These are phyloP conservation scores for Masnerella sp. DNA, from an alignment of 2,888 invertebrate species.

Conservation along the genomic window DNA sequence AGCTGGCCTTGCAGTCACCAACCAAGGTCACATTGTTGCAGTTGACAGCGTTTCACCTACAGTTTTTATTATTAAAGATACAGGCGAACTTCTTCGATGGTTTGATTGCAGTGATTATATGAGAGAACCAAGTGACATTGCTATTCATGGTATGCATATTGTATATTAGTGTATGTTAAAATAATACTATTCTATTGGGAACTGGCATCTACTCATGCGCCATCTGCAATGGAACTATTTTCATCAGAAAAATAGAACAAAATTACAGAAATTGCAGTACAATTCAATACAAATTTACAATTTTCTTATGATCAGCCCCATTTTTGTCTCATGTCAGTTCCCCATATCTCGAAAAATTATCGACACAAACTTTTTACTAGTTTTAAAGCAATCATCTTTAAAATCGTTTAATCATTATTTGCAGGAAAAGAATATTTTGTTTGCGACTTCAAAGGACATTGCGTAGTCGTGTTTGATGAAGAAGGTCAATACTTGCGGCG, in stretches of 20 bases:
- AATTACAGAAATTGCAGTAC: too few species aligned
- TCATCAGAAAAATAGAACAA: too few species aligned
- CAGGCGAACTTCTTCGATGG: slow-evolving; percentile 95
- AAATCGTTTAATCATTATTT: too few species aligned
- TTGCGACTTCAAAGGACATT: slow-evolving; percentile 98
- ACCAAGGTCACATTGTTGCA: slow-evolving; percentile 95
- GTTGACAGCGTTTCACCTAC: slow-evolving; percentile 98
- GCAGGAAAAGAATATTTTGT: slow-evolving; percentile 95
- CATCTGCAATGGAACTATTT: too few species aligned
- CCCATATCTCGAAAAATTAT: too few species aligned
- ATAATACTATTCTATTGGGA: too few species aligned
- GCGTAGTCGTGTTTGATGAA: slow-evolving; percentile 96
- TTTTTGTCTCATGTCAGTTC: too few species aligned
- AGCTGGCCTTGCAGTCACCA: slow-evolving; percentile 95
- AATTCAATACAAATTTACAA: too few species aligned
- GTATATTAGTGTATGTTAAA: slow-evolving; percentile 8
- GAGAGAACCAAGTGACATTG: slow-evolving; percentile 98
- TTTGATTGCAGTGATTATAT: slow-evolving; percentile 98
- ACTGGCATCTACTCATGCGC: too few species aligned
- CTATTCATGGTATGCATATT: slow-evolving; percentile 87
- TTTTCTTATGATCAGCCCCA: too few species aligned
- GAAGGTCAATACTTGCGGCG: slow-evolving; percentile 94
- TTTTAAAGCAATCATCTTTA: too few species aligned
- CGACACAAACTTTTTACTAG: too few species aligned
- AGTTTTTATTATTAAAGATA: slow-evolving; percentile 95